phyloP scores from a whole-genome alignment of 2,797 vertebrate genomes.

The Halcyon badia region DNA sequence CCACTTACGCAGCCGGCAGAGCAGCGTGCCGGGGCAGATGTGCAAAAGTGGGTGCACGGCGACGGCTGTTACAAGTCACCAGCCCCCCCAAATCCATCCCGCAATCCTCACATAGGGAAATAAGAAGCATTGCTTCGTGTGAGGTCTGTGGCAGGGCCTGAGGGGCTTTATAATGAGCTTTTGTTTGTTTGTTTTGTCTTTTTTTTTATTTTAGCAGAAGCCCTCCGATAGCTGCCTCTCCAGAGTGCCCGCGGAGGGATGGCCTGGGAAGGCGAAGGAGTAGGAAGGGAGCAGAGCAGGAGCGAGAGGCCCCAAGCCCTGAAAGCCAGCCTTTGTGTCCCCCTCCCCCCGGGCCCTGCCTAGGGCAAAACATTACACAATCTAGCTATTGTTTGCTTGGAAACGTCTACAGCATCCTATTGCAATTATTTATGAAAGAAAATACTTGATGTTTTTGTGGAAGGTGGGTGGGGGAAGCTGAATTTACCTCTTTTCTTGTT shows the following conservation, averaged over 20 bases:
- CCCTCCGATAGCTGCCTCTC: neutral
- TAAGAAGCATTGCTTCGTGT: neutral
- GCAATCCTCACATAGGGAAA: accelerated
- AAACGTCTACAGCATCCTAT: slow-evolving; percentile 85
- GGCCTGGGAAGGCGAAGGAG: neutral
- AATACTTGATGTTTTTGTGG: slow-evolving; percentile 86
- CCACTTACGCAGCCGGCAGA: neutral
- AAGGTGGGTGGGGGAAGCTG: slow-evolving; percentile 58
- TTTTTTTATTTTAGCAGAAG: neutral
- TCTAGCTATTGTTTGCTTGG: slow-evolving; percentile 89
- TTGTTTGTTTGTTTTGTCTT: neutral
- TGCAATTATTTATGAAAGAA: slow-evolving; percentile 93
- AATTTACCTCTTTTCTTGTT: slow-evolving; percentile 36
- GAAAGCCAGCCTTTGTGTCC: slow-evolving; percentile 88
- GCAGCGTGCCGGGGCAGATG: accelerated
- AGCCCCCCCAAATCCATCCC: accelerated
- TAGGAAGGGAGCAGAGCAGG: slow-evolving; percentile 41
- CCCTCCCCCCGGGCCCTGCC: slow-evolving; percentile 75
- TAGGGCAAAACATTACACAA: slow-evolving; percentile 86
- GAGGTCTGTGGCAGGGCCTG: slow-evolving; percentile 74
- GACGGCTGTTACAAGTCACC: neutral
- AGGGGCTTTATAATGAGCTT: neutral
- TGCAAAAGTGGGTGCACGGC: neutral
- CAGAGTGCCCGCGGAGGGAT: neutral
- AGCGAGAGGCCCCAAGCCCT: slow-evolving; percentile 73